phyloP scores from a whole-genome alignment of 2,888 invertebrate genomes.

The Drosophila siamana region DNA sequence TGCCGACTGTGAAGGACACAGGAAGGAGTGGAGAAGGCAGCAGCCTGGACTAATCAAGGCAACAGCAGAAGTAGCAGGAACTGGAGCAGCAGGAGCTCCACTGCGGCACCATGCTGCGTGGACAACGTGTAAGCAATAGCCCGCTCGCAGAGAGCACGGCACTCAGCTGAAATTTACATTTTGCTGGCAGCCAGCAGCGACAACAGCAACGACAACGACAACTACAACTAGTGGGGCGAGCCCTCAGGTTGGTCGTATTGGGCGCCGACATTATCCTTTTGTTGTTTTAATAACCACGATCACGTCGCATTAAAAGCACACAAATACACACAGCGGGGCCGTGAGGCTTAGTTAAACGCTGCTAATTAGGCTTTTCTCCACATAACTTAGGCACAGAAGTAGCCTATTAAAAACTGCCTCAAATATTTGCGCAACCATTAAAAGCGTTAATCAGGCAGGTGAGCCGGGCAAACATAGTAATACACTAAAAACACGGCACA shows the following conservation, averaged over 20 bases:
- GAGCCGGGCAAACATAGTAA: constrained; percentile 35
- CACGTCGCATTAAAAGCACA: constrained; percentile 73
- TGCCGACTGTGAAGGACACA: constrained; percentile 18
- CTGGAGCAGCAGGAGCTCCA: constrained; percentile 8
- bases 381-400: constrained; percentile 63
- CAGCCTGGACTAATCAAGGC: constrained; percentile 64
- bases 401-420: constrained; percentile 72
- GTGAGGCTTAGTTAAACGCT: constrained; percentile 82
- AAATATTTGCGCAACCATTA: constrained; percentile 78
- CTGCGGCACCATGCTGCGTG: constrained; percentile 58
- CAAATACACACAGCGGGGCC: constrained; percentile 31
- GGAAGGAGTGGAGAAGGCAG: constrained; percentile 22
- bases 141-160: constrained; percentile 33
- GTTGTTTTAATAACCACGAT: constrained; percentile 79
- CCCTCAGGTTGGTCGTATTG: constrained; percentile 44
- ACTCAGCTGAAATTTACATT: constrained; percentile 60
- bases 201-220: constrained; percentile 2
- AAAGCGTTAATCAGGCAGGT: constrained; percentile 72
- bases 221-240: constrained; percentile 7
- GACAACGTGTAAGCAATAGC: constrained; percentile 64
- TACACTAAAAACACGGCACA: constrained; percentile 24
- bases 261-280: constrained; percentile 28
- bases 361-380: constrained; percentile 79
- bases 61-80: too few species aligned
- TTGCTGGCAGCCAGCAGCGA: constrained; percentile 38